These are phyloP conservation scores for Neria commutata DNA, from an alignment of 2,888 invertebrate genomes.

Conservation along the genomic window DNA sequence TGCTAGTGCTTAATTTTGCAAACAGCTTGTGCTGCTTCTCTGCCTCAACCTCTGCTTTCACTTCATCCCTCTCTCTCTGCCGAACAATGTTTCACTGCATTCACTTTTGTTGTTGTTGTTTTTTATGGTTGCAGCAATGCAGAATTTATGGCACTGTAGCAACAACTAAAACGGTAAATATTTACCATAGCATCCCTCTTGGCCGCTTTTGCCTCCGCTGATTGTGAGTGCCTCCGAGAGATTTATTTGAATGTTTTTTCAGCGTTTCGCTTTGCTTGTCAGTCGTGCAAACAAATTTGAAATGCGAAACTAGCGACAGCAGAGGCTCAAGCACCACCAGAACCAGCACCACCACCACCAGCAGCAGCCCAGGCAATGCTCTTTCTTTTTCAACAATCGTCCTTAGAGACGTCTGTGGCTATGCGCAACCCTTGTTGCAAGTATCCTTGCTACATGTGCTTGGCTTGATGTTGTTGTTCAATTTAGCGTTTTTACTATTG, in stretches of 20 bases:
- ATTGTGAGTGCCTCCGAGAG: not conserved
- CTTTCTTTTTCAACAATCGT: too few relatives aligned
- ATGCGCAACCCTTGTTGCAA: too few relatives aligned
- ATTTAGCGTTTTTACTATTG: too few relatives aligned
- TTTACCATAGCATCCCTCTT: not conserved
- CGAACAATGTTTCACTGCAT: not conserved
- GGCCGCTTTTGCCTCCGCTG: not conserved
- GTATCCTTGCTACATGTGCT: too few relatives aligned
- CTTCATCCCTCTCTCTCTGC: not conserved
- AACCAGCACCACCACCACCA: not conserved
- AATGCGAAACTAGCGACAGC: not conserved
- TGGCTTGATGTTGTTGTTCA: too few relatives aligned
- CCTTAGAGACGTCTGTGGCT: too few relatives aligned
- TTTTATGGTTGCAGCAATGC: not conserved
- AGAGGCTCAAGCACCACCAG: not conserved
- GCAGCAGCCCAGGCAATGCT: not conserved
- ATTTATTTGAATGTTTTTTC: not conserved
- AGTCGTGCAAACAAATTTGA: not conserved
- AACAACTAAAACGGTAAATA: not conserved
- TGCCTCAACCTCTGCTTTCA: too few relatives aligned
- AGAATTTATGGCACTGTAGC: not conserved
- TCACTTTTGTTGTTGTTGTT: not conserved
- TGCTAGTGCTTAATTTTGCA: too few relatives aligned
- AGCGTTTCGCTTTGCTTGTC: not conserved
- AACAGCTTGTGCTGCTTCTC: too few relatives aligned